Base-by-base conservation (phyloP, 64 coral and sea anemone genomes). In the Stichodactyla helianthus region DNA sequence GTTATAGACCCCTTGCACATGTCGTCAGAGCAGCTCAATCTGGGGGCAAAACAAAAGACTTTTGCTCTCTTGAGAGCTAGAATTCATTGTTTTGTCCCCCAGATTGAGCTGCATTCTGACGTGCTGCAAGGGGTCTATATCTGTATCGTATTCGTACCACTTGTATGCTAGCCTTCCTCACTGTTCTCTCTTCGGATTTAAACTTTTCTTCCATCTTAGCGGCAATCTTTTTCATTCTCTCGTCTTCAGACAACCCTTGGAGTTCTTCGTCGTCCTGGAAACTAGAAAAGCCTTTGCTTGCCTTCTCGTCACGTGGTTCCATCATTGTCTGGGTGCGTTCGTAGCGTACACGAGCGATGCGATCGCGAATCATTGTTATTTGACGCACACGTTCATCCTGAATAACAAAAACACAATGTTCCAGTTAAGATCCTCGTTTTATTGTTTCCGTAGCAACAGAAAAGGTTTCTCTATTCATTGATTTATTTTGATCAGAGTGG, bases 181-280 rank as follows among this genome's bases (percentile, higher is more conserved):
- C 35, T 44, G 35, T 44, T 81, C 78, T 14, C 61, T 89, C 83
- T 52, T 98, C 96, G 5, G 82, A 89, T 71, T 98, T 98, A 59
- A 98, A 98, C 54, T 93, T 98, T 67, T 98, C 89, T 65, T 98
- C 93, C 96, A 98, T 98, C 91, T 98, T 98, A 54, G 96, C 96
- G 27, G 96, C 96, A 44, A 98, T 95, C 64, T 89, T 83, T 61
- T 98, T 98, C 96, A 98, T 98, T 83, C 79, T 98, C 15, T 98
- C 96, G 61, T 98, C 96, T 65, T 94, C 89, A 76, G 65, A 88
- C 14, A 98, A 81, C 52, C 96, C 96, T 5, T 87, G 76, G 17
- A 88, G 87, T 86, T 98, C 96, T 61, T 98, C 93, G 26, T 98
- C 93, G 31, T 87, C 83, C 26, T 94, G 82, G 58, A 98, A 84